Conservation (phyloP, 2,797 vertebrate genomes). For the Poeciliopsis presidionis region DNA sequence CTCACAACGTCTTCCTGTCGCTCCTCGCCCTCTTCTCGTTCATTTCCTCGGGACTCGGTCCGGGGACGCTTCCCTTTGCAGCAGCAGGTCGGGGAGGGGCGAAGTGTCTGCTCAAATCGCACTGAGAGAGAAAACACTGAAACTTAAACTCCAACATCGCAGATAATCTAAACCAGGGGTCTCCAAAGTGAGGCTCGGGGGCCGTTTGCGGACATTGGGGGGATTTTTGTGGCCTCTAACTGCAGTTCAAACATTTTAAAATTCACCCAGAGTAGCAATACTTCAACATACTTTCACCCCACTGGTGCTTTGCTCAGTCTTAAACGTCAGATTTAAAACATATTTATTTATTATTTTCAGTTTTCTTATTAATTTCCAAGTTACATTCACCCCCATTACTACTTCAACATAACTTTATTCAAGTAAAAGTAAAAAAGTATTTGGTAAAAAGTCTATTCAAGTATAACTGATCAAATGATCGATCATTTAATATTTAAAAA, state of each 20-base stretch:
- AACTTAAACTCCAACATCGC: background rate
- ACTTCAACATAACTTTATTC: no score
- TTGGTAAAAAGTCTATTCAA: no score
- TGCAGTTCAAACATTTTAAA: background rate
- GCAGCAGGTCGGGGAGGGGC: constrained; percentile 24
- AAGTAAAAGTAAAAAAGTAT: no score
- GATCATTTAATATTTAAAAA: no score
- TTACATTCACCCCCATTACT: no score
- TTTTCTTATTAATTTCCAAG: no score
- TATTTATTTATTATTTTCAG: no score
- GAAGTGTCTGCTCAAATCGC: constrained; percentile 12
- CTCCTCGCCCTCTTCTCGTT: background rate
- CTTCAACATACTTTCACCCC: no score
- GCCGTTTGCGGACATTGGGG: background rate
- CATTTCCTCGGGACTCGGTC: constrained; percentile 43
- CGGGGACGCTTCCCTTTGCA: constrained; percentile 24
- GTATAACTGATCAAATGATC: no score
- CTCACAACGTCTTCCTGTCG: background rate
- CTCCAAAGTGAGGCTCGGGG: background rate
- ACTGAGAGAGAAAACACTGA: background rate
- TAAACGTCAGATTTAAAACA: no score
- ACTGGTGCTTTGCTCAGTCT: no score
- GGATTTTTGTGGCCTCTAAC: background rate
- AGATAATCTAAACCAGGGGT: background rate
- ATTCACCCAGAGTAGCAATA: no score